These are phyloP conservation scores for Apogon talboti DNA, from an alignment of 2,797 vertebrate genomes.

Conservation along the genomic window DNA sequence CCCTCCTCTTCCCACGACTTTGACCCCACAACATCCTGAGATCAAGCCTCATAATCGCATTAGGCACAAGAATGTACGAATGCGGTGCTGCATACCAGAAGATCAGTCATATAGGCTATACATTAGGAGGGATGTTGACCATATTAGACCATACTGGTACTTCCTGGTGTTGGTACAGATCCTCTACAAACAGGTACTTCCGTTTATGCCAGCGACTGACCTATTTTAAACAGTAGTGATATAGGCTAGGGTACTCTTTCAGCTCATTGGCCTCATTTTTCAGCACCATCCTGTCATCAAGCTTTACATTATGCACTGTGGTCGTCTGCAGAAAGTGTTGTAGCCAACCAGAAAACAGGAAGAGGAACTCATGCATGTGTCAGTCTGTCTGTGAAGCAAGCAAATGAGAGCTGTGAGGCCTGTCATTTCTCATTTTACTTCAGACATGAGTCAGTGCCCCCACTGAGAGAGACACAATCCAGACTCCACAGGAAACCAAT, in stretches of 20 bases:
- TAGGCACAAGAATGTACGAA: conserved; percentile 71
- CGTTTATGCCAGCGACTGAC: not conserved
- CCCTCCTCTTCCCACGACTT: conserved; percentile 51
- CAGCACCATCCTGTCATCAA: not conserved
- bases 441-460: conserved; percentile 63
- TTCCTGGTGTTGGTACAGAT: too few relatives aligned
- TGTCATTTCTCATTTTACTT: conserved; percentile 52
- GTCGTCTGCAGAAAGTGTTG: conserved; percentile 22
- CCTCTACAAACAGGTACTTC: too few relatives aligned
- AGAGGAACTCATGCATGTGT: conserved; percentile 50
- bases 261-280: not conserved
- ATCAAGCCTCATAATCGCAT: conserved; percentile 72
- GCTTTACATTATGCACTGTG: not conserved
- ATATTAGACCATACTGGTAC: conserved; percentile 18
- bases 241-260: not conserved
- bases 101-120: conserved; percentile 43
- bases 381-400: conserved; percentile 44
- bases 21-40: conserved; percentile 62
- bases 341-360: conserved; percentile 24
- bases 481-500: conserved; percentile 62
- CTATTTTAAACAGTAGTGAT: not conserved
- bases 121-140: conserved; percentile 25
- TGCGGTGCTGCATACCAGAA: conserved; percentile 43
- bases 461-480: conserved; percentile 49
- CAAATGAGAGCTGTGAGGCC: conserved; percentile 46